phyloP scores from a whole-genome alignment of 2,113 vertebrate genomes.

The Hirundichthys speculiger region DNA sequence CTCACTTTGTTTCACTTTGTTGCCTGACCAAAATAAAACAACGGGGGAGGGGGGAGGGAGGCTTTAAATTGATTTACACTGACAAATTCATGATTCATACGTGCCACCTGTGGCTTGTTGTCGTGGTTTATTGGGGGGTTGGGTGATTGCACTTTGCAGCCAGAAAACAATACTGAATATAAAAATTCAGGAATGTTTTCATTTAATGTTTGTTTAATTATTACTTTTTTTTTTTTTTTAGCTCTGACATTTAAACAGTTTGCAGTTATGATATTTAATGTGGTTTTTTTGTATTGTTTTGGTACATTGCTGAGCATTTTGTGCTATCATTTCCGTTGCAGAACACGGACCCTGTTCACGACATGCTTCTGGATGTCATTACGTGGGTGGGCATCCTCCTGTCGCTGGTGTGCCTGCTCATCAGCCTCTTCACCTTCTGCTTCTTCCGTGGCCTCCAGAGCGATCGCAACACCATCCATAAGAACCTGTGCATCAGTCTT shows the following conservation, averaged over 20 bases:
- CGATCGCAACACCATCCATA: conserved; percentile 98
- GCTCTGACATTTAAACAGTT: too few species aligned
- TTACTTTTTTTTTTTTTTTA: background rate
- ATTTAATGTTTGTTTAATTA: conserved; percentile 5
- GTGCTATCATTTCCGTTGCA: conserved; percentile 55
- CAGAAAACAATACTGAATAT: conserved; percentile 19
- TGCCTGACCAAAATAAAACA: conserved; percentile 53
- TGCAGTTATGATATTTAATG: too few species aligned
- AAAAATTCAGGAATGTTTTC: conserved; percentile 19
- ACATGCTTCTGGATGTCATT: conserved; percentile 95
- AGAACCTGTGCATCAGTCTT: conserved; percentile 96
- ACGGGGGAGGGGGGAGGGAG: too few species aligned
- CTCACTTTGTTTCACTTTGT: conserved; percentile 68
- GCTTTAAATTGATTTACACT: conserved; percentile 67
- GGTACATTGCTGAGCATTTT: background rate
- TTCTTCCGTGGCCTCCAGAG: conserved; percentile 98
- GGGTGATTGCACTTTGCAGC: conserved; percentile 30
- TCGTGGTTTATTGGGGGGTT: conserved; percentile 35
- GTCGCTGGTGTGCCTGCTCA: conserved; percentile 97
- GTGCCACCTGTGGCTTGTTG: conserved; percentile 66
- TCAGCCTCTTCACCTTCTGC: conserved; percentile 99
- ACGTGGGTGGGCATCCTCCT: conserved; percentile 98
- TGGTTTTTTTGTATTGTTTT: background rate
- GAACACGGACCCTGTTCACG: conserved; percentile 90
- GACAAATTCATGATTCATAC: conserved; percentile 73